Evolutionary conservation across 2,888 invertebrate species (phyloP).

Genomic region (Drosophila fungiperda): DNA sequence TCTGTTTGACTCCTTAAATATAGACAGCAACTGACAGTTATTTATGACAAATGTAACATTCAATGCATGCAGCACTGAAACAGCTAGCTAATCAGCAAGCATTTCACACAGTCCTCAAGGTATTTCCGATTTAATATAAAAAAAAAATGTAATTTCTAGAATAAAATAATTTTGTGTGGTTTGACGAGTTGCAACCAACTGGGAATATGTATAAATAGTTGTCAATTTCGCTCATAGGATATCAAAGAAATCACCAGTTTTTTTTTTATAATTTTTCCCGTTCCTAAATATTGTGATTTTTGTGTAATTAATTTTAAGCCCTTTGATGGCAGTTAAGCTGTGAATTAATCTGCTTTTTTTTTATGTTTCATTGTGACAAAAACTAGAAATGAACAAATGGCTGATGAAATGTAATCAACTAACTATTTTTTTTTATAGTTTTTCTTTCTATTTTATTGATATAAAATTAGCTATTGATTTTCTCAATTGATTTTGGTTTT

Average conservation of each 20-base stretch:
- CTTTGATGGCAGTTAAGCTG: not conserved
- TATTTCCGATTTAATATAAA: not conserved
- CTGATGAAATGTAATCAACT: not conserved
- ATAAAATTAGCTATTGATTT: not conserved
- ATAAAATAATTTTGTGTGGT: not conserved
- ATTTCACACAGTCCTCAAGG: not conserved
- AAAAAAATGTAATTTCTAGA: not conserved
- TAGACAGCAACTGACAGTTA: constrained; percentile 43
- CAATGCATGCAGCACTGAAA: constrained; percentile 15
- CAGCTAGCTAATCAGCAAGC: constrained; percentile 32
- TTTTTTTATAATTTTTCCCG: not conserved
- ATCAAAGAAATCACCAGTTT: not conserved
- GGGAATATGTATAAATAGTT: not conserved
- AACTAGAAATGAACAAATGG: not conserved
- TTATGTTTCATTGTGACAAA: not conserved
- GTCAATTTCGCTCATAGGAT: not conserved
- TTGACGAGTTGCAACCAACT: not conserved
- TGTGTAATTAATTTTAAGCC: not conserved
- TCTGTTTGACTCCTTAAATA: constrained; percentile 31
- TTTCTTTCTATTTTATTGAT: not conserved
- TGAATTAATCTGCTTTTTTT: not conserved
- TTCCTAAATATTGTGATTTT: not conserved
- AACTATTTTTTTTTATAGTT: not conserved
- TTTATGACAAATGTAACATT: constrained; percentile 44
- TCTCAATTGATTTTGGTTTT: not conserved